Evolutionary conservation across 2,888 invertebrate species (phyloP).

Genomic region (Agrotis clavis): DNA sequence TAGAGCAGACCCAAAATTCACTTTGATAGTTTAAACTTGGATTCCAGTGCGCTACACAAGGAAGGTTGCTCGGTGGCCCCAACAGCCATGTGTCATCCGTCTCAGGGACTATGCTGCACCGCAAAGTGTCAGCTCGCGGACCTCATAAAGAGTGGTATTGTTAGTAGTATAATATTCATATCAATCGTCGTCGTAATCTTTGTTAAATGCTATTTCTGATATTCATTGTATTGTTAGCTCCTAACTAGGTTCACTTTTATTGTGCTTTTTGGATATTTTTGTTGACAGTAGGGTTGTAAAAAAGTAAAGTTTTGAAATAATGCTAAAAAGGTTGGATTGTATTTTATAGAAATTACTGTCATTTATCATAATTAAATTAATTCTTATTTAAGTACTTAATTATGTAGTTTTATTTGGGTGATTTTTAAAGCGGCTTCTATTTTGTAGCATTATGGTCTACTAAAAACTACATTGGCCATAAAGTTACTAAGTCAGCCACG

Average conservation of each 20-base stretch:
- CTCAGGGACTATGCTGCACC: constrained; percentile 89
- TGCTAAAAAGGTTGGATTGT: background rate
- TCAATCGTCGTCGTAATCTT: constrained; percentile 40
- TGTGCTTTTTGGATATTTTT: background rate
- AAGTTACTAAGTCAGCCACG: too few species aligned
- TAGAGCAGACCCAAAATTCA: constrained; percentile 22
- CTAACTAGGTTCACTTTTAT: background rate
- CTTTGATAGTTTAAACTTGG: constrained; percentile 2
- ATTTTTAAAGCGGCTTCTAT: too few species aligned
- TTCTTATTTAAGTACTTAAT: constrained; percentile 24
- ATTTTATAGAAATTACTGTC: background rate
- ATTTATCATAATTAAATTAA: background rate
- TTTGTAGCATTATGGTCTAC: too few species aligned
- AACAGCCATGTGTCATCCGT: constrained; percentile 87
- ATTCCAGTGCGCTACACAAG: constrained; percentile 78
- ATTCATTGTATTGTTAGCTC: constrained; percentile 21
- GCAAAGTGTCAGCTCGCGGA: constrained; percentile 82
- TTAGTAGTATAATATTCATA: constrained; percentile 72
- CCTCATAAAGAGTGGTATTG: constrained; percentile 81
- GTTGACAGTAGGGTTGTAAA: background rate
- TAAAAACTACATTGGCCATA: too few species aligned
- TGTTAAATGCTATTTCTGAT: constrained; percentile 43
- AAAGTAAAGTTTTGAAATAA: background rate
- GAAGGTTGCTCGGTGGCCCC: constrained; percentile 88
- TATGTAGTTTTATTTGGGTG: constrained; percentile 45